Conservation (phyloP, 2,113 vertebrate genomes). For the Chaenogobius annularis region DNA sequence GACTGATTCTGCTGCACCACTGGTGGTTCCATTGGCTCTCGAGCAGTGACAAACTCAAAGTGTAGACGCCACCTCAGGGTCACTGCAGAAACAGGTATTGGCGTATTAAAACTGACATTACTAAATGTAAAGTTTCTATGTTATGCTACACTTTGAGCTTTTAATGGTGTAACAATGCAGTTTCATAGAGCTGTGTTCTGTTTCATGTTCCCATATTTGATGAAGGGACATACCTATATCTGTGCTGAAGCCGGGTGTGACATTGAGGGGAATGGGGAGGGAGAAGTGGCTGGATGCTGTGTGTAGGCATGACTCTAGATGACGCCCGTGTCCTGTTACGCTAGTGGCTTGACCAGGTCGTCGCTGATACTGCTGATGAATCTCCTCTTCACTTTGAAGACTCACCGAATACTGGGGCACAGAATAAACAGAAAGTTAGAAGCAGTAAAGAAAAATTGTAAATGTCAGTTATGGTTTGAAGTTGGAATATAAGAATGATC, state of each 20-base stretch:
- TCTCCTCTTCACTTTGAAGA: slow-evolving; percentile 92
- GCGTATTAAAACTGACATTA: background rate
- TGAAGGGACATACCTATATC: slow-evolving; percentile 81
- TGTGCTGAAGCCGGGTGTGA: slow-evolving; percentile 93
- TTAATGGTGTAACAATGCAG: too few relatives aligned
- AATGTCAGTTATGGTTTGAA: background rate
- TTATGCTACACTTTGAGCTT: too few relatives aligned
- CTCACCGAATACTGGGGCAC: slow-evolving; percentile 89
- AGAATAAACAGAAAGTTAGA: background rate
- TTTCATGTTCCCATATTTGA: background rate
- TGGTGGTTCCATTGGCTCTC: slow-evolving; percentile 81
- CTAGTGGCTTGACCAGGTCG: slow-evolving; percentile 80
- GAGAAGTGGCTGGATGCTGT: slow-evolving; percentile 93
- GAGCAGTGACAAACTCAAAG: slow-evolving; percentile 93
- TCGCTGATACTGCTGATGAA: slow-evolving; percentile 87
- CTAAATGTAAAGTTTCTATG: background rate
- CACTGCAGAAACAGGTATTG: slow-evolving; percentile 60
- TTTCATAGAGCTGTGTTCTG: too few relatives aligned
- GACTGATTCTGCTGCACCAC: slow-evolving; percentile 84
- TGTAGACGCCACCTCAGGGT: slow-evolving; percentile 88
- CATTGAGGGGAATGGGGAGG: slow-evolving; percentile 91
- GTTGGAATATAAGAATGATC: background rate
- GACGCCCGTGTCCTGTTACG: slow-evolving; percentile 87
- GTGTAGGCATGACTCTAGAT: slow-evolving; percentile 96
- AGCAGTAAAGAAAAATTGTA: background rate